phyloP scores from a whole-genome alignment of 2,797 vertebrate species.

The Syndactyla subalaris region DNA sequence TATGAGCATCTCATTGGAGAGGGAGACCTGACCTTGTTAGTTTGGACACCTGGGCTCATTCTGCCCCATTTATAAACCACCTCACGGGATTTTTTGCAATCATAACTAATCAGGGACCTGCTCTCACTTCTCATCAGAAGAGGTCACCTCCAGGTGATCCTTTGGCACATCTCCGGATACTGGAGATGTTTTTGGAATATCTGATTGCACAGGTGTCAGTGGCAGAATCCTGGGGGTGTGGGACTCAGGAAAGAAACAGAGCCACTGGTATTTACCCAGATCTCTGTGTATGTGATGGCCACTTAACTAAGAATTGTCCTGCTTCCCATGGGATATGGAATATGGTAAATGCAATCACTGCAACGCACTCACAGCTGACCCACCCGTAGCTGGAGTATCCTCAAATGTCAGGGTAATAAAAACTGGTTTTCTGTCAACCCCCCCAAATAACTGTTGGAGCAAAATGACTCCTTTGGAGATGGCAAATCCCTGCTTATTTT shows the following conservation, averaged over 20 bases:
- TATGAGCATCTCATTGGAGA: background rate
- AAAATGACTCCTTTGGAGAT: background rate
- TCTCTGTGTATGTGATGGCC: background rate
- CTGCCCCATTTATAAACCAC: background rate
- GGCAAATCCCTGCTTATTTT: background rate
- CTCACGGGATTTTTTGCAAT: background rate
- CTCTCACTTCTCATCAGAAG: background rate
- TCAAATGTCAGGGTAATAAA: background rate
- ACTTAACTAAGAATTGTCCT: background rate
- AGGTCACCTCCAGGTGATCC: background rate
- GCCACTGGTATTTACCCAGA: background rate
- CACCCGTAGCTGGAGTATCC: background rate
- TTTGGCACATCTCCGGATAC: background rate
- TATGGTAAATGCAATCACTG: background rate
- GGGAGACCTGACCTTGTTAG: background rate
- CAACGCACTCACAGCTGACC: background rate
- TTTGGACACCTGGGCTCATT: background rate
- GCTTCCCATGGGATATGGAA: background rate
- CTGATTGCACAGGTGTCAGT: accelerated
- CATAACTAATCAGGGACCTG: background rate
- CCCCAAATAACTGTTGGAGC: background rate
- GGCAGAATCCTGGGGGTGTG: background rate
- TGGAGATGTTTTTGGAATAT: background rate
- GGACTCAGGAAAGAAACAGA: background rate
- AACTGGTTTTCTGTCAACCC: background rate